phyloP scores from a whole-genome alignment of 2,888 invertebrate species.

The Thecocarcelia acutangulata region DNA sequence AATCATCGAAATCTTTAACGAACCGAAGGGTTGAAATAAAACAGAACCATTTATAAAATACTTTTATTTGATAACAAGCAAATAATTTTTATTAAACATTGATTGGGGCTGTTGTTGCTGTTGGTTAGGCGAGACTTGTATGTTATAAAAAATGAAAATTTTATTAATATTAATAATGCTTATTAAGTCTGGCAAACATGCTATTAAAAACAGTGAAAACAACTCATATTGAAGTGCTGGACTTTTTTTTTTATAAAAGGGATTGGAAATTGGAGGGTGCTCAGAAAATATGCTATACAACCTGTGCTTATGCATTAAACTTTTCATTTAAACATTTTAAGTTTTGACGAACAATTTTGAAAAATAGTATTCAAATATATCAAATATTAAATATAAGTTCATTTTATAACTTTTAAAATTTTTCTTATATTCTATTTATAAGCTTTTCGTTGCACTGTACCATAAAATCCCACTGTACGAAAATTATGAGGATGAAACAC shows the following conservation, averaged over 20 bases:
- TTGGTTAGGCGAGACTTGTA: not conserved
- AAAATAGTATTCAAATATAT: constrained; percentile 23
- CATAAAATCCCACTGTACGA: too few relatives aligned
- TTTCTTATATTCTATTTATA: too few relatives aligned
- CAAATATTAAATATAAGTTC: constrained; percentile 44
- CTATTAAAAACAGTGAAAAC: too few relatives aligned
- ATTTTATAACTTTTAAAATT: not conserved
- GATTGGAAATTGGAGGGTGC: constrained; percentile 41
- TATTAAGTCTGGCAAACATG: not conserved
- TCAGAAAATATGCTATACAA: not conserved
- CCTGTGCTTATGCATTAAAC: too few relatives aligned
- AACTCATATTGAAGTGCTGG: constrained; percentile 38
- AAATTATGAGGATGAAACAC: too few relatives aligned
- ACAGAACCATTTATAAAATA: too few relatives aligned
- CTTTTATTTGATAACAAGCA: too few relatives aligned
- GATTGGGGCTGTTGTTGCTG: constrained; percentile 8
- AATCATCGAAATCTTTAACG: too few relatives aligned
- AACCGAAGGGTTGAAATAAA: too few relatives aligned
- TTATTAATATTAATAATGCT: not conserved
- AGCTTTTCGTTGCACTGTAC: too few relatives aligned
- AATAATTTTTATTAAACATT: constrained; percentile 6
- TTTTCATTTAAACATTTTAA: too few relatives aligned
- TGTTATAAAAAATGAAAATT: not conserved
- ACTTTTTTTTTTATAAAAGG: not conserved
- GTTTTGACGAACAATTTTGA: not conserved